A percentile compares a stretch with the other conserved stretches of the same genome.
These are phyloP conservation scores for Epinephelus fuscoguttatus DNA, from an alignment of 2,113 vertebrate species.

Conservation along the genomic window DNA sequence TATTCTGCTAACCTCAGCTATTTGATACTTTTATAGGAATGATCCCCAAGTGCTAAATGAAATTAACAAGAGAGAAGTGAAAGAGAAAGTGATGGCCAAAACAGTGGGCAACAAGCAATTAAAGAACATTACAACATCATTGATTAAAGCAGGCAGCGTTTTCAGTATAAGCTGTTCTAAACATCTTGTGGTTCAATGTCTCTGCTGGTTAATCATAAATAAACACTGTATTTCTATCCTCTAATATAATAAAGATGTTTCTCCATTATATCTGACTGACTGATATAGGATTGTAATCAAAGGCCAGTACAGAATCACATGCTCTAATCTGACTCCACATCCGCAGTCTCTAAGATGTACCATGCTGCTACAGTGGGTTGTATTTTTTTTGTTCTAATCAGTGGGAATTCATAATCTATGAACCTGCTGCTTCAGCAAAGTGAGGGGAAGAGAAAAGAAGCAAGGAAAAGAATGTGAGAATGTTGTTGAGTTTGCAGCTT, in stretches of 20 bases:
- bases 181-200: background rate
- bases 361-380: background rate
- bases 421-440: constrained; percentile 22
- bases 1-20: constrained; percentile 15
- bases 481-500: constrained; percentile 22
- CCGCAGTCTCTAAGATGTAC: background rate
- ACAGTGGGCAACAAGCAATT: constrained; percentile 6
- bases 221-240: background rate
- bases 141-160: background rate
- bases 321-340: background rate
- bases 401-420: constrained; percentile 14
- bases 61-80: background rate
- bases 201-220: background rate
- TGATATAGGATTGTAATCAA: background rate
- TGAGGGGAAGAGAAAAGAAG: constrained; percentile 11
- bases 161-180: background rate
- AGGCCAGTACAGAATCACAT: background rate
- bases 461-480: background rate
- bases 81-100: background rate
- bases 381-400: constrained; percentile 14
- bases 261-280: background rate
- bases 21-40: background rate
- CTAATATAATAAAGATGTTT: background rate
- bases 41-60: constrained; percentile 14
- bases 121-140: constrained; percentile 1